Conservation (phyloP, 1,140 invertebrate genomes). For the Zaprionus capensis region DNA sequence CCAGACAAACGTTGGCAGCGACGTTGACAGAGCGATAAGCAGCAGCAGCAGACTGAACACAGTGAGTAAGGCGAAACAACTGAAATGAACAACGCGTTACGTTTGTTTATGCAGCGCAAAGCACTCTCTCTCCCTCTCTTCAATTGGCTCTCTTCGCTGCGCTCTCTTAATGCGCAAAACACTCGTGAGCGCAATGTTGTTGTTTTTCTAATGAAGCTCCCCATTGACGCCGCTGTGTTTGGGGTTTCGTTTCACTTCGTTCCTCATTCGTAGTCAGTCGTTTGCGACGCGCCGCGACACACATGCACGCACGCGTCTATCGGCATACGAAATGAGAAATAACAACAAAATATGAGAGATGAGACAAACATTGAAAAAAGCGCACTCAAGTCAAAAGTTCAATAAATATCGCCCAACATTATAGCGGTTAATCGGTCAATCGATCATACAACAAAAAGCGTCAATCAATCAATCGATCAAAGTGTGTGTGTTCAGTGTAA, state of each 20-base stretch:
- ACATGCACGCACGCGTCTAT: conserved; percentile 37
- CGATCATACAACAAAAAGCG: conserved; percentile 34
- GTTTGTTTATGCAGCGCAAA: conserved; percentile 33
- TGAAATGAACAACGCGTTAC: conserved; percentile 36
- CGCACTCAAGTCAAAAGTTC: conserved; percentile 51
- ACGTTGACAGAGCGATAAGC: conserved; percentile 14
- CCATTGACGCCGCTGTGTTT: conserved; percentile 38
- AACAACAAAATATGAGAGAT: conserved; percentile 67
- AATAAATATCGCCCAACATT: conserved; percentile 3
- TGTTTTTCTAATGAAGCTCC: conserved; percentile 48
- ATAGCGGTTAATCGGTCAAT: conserved; percentile 12
- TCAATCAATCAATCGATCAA: conserved; percentile 39
- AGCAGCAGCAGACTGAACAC: not conserved
- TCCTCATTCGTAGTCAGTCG: conserved; percentile 53
- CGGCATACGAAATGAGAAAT: conserved; percentile 31
- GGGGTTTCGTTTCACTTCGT: conserved; percentile 50
- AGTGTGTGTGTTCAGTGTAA: conserved; percentile 18
- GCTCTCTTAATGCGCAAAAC: conserved; percentile 18
- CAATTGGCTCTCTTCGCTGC: conserved; percentile 6
- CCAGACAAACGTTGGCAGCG: conserved; percentile 25
- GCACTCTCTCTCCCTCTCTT: conserved; percentile 7
- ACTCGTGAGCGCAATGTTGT: conserved; percentile 13
- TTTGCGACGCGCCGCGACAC: conserved; percentile 53
- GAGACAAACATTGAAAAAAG: conserved; percentile 39
- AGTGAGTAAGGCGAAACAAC: conserved; percentile 21